Conservation (phyloP, 2,797 vertebrate genomes). For the Acipenser transmontanus region DNA sequence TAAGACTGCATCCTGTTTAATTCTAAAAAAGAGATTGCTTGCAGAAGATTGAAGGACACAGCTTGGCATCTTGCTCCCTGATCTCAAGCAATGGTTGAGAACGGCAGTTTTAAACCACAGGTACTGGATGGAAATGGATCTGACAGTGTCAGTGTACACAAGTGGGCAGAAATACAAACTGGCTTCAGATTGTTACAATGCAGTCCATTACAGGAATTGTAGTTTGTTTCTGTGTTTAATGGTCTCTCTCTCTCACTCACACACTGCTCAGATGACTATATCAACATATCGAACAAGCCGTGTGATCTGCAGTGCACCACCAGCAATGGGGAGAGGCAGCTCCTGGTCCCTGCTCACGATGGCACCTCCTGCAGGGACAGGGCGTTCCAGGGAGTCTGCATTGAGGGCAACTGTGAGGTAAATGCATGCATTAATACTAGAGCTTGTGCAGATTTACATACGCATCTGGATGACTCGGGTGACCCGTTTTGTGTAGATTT, state of each 20-base stretch:
- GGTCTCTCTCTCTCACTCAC: constrained; percentile 11
- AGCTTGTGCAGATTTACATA: background rate
- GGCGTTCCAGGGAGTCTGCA: constrained; percentile 75
- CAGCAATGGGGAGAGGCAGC: constrained; percentile 72
- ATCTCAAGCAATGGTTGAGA: no score
- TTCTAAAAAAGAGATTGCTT: no score
- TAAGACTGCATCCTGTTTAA: no score
- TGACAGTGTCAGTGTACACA: no score
- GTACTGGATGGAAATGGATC: no score
- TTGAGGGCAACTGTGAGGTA: constrained; percentile 81
- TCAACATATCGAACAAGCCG: constrained; percentile 85
- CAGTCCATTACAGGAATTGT: no score
- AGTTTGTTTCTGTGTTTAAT: no score
- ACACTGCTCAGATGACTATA: constrained; percentile 74
- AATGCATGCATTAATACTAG: constrained; percentile 3
- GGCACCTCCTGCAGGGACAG: constrained; percentile 78
- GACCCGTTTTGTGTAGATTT: background rate
- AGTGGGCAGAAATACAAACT: no score
- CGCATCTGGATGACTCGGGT: background rate
- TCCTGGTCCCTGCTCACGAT: constrained; percentile 76
- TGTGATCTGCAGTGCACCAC: constrained; percentile 87
- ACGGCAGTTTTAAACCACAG: no score
- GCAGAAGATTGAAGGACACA: no score
- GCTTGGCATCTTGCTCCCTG: no score
- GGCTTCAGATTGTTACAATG: no score